Percentiles rank a stretch among this genome's conserved stretches.
phyloP scores from a whole-genome alignment of 2,888 invertebrate genomes.

The Idaea biselata region DNA sequence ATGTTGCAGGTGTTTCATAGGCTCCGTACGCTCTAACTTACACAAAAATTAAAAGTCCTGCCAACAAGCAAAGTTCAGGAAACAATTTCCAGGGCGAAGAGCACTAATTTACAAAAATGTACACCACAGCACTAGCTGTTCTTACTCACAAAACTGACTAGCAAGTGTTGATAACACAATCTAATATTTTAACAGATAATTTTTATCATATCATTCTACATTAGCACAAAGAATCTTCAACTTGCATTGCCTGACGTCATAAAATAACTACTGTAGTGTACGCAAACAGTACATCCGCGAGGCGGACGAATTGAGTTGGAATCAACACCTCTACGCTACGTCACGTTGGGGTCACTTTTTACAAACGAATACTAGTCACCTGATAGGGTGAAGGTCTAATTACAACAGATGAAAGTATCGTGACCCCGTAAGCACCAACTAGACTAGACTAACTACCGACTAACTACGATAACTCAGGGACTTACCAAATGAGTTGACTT shows the following conservation, averaged over 20 bases:
- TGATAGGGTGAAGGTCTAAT: conserved; percentile 28
- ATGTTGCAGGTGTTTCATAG: background rate
- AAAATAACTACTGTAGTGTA: conserved; percentile 55
- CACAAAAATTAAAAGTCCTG: background rate
- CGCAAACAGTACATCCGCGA: conserved; percentile 50
- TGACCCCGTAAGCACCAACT: conserved; percentile 23
- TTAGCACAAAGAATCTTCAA: conserved; percentile 61
- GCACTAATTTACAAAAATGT: conserved; percentile 11
- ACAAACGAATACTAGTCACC: conserved; percentile 26
- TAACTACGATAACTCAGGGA: conserved; percentile 41
- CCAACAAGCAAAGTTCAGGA: conserved; percentile 1
- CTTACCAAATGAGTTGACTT: conserved; percentile 67
- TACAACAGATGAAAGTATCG: conserved; percentile 26
- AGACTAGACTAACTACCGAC: conserved; percentile 17
- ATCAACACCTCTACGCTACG: conserved; percentile 41
- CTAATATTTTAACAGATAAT: conserved; percentile 59
- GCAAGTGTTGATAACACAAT: conserved; percentile 44
- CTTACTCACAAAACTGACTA: conserved; percentile 6
- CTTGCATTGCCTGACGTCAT: conserved; percentile 65
- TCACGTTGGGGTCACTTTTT: conserved; percentile 44
- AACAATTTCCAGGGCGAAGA: background rate
- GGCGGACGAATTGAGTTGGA: conserved; percentile 46
- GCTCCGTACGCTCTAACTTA: background rate
- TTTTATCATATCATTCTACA: conserved; percentile 66
- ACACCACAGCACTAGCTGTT: conserved; percentile 12